Evolutionary conservation across 2,888 invertebrate species (phyloP).

Genomic region (Agrochola circellaris): DNA sequence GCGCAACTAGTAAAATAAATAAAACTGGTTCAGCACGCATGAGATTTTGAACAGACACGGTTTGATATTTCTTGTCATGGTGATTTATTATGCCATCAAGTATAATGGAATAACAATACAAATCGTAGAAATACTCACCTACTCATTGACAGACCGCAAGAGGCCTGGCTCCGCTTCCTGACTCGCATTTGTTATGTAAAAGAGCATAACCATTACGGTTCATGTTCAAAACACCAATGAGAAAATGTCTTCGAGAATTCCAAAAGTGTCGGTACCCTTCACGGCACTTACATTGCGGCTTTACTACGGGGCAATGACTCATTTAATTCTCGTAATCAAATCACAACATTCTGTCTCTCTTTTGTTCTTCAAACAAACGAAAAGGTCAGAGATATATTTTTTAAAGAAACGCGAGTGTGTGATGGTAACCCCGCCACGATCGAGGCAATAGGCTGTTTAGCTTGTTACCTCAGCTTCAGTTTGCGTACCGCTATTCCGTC

Average conservation of each 20-base stretch:
- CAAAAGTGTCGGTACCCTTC: constrained; percentile 52
- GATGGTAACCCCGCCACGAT: constrained; percentile 60
- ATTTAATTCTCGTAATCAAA: constrained; percentile 64
- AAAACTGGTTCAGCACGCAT: too few relatives aligned
- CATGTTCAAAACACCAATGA: constrained; percentile 33
- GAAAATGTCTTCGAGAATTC: constrained; percentile 52
- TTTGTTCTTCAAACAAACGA: constrained; percentile 20
- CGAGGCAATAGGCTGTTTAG: constrained; percentile 56
- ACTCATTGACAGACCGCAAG: constrained; percentile 24
- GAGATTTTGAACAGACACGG: too few relatives aligned
- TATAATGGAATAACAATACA: background rate
- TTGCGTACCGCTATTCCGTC: constrained; percentile 61
- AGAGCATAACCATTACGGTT: constrained; percentile 39
- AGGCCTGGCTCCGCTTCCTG: constrained; percentile 35
- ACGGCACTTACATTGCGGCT: constrained; percentile 48
- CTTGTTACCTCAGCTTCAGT: constrained; percentile 59
- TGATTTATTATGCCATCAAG: background rate
- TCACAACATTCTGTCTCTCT: constrained; percentile 62
- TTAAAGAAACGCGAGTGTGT: constrained; percentile 55
- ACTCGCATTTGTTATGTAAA: constrained; percentile 55
- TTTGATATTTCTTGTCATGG: too few relatives aligned
- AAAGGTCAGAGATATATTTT: constrained; percentile 49
- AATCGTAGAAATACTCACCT: constrained; percentile 13
- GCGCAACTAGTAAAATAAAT: too few relatives aligned
- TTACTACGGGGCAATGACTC: constrained; percentile 70